Percentiles rank a stretch among this genome's conserved stretches.
These are phyloP conservation scores for Pleuronectes platessa DNA, from an alignment of 2,113 vertebrate species.

Conservation along the genomic window DNA sequence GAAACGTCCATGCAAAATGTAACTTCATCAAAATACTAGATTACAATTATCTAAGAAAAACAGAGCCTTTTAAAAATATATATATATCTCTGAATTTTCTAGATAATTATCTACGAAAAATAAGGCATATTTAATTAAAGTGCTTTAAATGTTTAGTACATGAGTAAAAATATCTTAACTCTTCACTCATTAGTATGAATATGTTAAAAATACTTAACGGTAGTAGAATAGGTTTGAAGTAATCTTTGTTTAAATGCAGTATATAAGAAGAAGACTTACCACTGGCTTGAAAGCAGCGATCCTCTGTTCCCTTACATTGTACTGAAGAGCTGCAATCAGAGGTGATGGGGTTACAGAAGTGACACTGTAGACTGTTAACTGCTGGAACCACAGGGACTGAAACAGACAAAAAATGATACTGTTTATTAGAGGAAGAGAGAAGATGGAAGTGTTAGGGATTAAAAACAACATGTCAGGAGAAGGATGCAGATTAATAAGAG, in stretches of 20 bases:
- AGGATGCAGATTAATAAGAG: background rate
- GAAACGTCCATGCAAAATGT: no score
- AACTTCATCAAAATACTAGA: no score
- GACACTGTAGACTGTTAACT: background rate
- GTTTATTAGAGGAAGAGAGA: background rate
- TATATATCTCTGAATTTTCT: no score
- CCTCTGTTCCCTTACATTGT: background rate
- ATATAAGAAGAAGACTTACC: background rate
- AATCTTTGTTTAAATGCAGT: background rate
- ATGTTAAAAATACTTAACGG: no score
- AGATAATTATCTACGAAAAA: no score
- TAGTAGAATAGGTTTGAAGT: no score
- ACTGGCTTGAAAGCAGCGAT: background rate
- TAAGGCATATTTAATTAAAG: no score
- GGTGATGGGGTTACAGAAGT: background rate
- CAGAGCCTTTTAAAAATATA: no score
- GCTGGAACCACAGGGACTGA: background rate
- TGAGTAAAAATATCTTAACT: no score
- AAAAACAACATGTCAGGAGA: background rate
- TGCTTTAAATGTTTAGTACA: no score
- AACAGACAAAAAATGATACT: background rate
- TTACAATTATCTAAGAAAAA: no score
- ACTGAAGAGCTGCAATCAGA: fast-evolving
- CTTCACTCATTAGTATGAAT: no score
- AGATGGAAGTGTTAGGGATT: background rate